Evolutionary conservation across 2,113 vertebrate species (phyloP).

Genomic region (Sminthopsis crassicaudata): DNA sequence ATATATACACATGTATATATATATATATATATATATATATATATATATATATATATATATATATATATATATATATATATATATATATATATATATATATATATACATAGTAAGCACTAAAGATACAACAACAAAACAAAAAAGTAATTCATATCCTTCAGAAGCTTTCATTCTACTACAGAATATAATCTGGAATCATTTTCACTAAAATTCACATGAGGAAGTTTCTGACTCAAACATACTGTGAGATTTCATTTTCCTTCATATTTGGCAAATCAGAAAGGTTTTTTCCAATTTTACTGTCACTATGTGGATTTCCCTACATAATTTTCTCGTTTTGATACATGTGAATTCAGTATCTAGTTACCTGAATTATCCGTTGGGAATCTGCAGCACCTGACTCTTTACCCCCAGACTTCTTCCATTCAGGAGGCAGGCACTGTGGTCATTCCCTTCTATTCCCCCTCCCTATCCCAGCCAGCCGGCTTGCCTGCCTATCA

Average conservation of each 20-base stretch:
- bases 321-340: neutral
- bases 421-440: no score
- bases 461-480: no score
- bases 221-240: conserved; percentile 2
- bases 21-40: no score
- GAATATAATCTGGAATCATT: conserved; percentile 4
- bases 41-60: no score
- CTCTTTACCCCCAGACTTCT: no score
- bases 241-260: conserved; percentile 10
- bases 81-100: no score
- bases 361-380: neutral
- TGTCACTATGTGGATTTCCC: neutral
- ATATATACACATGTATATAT: no score
- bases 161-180: neutral
- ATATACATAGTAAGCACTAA: neutral
- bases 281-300: neutral
- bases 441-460: no score
- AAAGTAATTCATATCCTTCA: neutral
- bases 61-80: no score
- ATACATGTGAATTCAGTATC: neutral
- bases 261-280: conserved; percentile 2
- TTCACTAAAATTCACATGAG: neutral
- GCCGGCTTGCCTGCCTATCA: neutral
- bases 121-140: neutral
- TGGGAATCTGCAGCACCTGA: no score